Conservation (phyloP, 2,888 invertebrate species). For the Zhuqinia jingwanae region DNA sequence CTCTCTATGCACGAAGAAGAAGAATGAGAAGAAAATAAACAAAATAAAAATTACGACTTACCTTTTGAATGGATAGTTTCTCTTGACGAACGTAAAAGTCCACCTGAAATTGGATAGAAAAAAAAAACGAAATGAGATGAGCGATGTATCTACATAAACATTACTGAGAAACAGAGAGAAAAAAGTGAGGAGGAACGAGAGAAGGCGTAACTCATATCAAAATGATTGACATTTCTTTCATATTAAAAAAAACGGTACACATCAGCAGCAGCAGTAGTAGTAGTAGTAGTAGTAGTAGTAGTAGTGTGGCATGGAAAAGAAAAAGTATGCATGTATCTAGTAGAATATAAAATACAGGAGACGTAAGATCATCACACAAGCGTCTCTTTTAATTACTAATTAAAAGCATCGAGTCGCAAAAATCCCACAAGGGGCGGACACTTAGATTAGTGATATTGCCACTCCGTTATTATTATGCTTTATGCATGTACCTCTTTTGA, state of each 20-base stretch:
- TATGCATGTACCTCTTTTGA: conserved; percentile 53
- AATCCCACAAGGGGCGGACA: conserved; percentile 71
- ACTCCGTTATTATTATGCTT: conserved; percentile 5
- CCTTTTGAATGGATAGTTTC: conserved; percentile 86
- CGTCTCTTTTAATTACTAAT: conserved; percentile 70
- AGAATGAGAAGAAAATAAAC: neutral
- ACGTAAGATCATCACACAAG: conserved; percentile 66
- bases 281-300: conserved; percentile 3
- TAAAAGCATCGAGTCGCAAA: conserved; percentile 64
- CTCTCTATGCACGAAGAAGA: conserved; percentile 3
- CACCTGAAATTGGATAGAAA: conserved; percentile 83
- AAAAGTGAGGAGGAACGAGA: neutral
- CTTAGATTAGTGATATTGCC: conserved; percentile 67
- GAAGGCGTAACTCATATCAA: conserved; percentile 63
- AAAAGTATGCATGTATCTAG: too few relatives aligned
- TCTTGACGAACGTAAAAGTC: conserved; percentile 90
- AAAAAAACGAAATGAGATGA: conserved; percentile 14
- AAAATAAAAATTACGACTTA: conserved; percentile 80
- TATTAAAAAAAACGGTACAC: conserved; percentile 35
- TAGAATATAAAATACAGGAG: neutral
- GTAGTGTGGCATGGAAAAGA: neutral
- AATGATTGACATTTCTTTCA: conserved; percentile 68
- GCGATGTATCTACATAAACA: neutral
- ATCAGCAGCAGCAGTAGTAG: neutral
- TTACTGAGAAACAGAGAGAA: neutral